These are phyloP conservation scores for Crocidura indochinensis DNA, from an alignment of 2,797 vertebrate species.

Conservation along the genomic window DNA sequence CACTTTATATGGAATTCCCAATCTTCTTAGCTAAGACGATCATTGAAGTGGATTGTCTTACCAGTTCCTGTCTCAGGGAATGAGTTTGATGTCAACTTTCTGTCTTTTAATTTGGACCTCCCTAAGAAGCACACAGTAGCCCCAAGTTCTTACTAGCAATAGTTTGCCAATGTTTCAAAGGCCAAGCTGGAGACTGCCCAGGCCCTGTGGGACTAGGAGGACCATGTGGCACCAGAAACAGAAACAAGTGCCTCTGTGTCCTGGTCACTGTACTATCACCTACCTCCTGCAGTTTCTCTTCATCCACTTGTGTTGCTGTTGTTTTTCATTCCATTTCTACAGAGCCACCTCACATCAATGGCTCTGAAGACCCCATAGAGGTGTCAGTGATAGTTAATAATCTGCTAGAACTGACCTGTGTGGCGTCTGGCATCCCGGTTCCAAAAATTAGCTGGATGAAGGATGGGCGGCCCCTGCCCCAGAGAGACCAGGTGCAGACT, in stretches of 20 bases:
- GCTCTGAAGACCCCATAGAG: slow-evolving; percentile 92
- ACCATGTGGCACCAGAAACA: too few species aligned
- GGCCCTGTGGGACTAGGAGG: too few species aligned
- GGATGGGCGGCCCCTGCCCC: slow-evolving; percentile 95
- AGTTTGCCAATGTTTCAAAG: too few species aligned
- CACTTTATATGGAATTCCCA: too few species aligned
- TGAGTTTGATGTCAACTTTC: slow-evolving; percentile 43
- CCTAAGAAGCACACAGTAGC: too few species aligned
- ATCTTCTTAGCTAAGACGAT: not conserved
- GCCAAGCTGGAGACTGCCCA: too few species aligned
- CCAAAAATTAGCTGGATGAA: slow-evolving; percentile 97
- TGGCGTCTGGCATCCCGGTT: slow-evolving; percentile 94
- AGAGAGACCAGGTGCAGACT: slow-evolving; percentile 91
- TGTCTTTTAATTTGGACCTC: not conserved
- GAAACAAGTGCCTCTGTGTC: too few species aligned
- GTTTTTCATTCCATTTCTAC: slow-evolving; percentile 57
- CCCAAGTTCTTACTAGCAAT: too few species aligned
- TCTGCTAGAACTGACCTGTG: slow-evolving; percentile 94
- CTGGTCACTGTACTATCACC: too few species aligned
- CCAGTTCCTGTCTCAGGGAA: not conserved
- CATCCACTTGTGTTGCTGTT: slow-evolving; percentile 27
- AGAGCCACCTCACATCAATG: slow-evolving; percentile 96
- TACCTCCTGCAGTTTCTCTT: not conserved
- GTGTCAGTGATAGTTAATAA: slow-evolving; percentile 95
- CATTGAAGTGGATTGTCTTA: slow-evolving; percentile 7